phyloP scores from a whole-genome alignment of 2,113 vertebrate genomes.

The Stigmatopora nigra region DNA sequence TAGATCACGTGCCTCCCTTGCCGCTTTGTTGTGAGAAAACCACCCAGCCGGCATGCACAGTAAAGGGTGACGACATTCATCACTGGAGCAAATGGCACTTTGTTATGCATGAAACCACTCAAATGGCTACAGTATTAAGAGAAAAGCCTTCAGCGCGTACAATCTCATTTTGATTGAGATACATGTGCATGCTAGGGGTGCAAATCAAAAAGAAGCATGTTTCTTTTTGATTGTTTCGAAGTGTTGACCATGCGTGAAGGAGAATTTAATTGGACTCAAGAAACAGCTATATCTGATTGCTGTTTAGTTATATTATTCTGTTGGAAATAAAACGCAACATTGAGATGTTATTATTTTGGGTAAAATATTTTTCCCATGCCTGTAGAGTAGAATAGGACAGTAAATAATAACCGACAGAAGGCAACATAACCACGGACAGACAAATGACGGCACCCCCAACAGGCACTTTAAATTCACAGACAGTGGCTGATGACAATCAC shows the following conservation, averaged over 20 bases:
- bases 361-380: no score
- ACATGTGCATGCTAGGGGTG: neutral
- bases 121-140: neutral
- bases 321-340: no score
- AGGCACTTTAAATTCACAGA: no score
- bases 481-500: no score
- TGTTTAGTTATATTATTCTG: no score
- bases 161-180: neutral
- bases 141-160: neutral
- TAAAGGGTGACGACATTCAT: neutral
- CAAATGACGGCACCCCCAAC: no score
- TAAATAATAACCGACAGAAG: no score
- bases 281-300: neutral
- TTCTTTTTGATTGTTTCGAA: neutral
- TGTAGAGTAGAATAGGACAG: no score
- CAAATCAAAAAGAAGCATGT: neutral
- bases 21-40: neutral
- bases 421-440: no score
- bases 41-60: neutral
- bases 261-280: neutral
- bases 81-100: neutral
- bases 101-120: neutral
- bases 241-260: neutral
- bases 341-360: no score
- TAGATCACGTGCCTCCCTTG: neutral